A percentile compares a stretch with the other conserved stretches of the same genome.
phyloP scores from a whole-genome alignment of 2,797 vertebrate genomes.

The Tragelaphus eurycerus region DNA sequence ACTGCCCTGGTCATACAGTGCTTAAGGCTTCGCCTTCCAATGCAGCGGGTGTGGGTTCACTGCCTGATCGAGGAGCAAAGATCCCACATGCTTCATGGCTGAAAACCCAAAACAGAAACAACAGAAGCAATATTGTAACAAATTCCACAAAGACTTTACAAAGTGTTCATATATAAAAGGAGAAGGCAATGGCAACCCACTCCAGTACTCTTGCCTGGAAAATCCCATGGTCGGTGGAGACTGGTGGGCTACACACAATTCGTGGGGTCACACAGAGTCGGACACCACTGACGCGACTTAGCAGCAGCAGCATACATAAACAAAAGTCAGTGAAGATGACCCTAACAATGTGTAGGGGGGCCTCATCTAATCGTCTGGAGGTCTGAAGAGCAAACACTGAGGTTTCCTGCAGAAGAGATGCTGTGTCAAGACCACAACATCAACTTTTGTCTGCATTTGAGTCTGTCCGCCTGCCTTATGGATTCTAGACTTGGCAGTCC shows the following conservation, averaged over 20 bases:
- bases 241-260: no score
- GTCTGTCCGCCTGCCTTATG: not conserved
- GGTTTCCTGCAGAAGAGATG: not conserved
- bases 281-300: not conserved
- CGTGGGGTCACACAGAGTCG: not conserved
- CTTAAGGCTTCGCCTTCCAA: not conserved
- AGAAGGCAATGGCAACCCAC: no score
- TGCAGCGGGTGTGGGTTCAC: fast-evolving
- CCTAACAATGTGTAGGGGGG: not conserved
- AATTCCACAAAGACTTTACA: not conserved
- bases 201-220: no score
- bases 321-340: not conserved
- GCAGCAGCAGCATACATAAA: no score
- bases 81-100: not conserved
- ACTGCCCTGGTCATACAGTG: not conserved
- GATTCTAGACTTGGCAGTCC: not conserved
- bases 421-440: not conserved
- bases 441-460: not conserved
- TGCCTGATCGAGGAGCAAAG: fast-evolving
- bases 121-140: not conserved
- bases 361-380: not conserved
- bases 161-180: not conserved
- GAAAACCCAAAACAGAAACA: not conserved
- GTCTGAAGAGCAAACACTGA: not conserved
- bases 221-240: no score